Evolutionary conservation across 1,140 invertebrate genomes (phyloP).

Genomic region (Drosophila orena): DNA sequence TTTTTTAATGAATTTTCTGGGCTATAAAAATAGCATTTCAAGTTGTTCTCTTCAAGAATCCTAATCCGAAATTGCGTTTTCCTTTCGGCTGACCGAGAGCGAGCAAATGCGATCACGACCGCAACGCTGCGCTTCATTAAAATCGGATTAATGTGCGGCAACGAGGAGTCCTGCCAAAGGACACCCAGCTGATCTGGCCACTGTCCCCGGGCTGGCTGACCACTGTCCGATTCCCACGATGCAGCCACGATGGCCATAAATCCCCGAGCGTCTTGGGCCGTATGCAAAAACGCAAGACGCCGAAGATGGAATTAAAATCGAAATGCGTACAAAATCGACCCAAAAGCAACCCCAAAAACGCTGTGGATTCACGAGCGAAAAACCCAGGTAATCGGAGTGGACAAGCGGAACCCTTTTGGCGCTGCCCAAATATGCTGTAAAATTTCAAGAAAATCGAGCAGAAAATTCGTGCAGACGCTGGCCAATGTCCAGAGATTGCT

Average conservation of each 20-base stretch:
- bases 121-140: constrained; percentile 82
- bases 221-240: constrained; percentile 69
- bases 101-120: constrained; percentile 53
- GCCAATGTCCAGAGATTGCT: constrained; percentile 48
- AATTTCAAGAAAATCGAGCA: constrained; percentile 74
- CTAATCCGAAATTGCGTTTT: constrained; percentile 47
- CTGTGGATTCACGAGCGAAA: constrained; percentile 1
- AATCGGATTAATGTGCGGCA: constrained; percentile 69
- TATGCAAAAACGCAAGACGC: constrained; percentile 72
- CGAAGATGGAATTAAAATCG: constrained; percentile 47
- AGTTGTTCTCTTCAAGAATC: background rate
- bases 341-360: constrained; percentile 62
- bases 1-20: no score
- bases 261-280: constrained; percentile 42
- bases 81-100: constrained; percentile 23
- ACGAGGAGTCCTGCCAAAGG: constrained; percentile 18
- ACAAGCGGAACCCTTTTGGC: constrained; percentile 67
- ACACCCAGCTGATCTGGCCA: constrained; percentile 43
- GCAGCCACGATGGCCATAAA: constrained; percentile 36
- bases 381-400: constrained; percentile 55
- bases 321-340: constrained; percentile 77
- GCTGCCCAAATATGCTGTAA: constrained; percentile 48
- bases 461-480: constrained; percentile 64
- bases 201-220: constrained; percentile 29
- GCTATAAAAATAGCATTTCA: constrained; percentile 2